Conservation (phyloP, 2,888 invertebrate genomes). For the Geotrupes spiniger region DNA sequence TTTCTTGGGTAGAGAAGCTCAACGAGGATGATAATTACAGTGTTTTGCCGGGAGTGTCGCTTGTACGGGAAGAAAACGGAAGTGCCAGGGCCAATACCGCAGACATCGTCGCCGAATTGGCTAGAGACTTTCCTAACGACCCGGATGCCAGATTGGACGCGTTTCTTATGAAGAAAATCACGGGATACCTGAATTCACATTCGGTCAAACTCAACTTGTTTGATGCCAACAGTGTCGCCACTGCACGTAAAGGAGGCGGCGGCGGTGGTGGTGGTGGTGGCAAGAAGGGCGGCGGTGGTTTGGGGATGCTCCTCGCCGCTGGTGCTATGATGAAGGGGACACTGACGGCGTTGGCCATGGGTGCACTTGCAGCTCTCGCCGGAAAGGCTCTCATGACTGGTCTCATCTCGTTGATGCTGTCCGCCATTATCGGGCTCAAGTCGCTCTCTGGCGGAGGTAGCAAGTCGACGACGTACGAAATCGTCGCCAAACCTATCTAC, state of each 20-base stretch:
- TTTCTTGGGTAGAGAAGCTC: conserved; percentile 72
- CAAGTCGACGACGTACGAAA: conserved; percentile 76
- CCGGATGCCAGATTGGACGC: conserved; percentile 74
- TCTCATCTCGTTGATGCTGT: conserved; percentile 73
- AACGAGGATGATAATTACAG: conserved; percentile 67
- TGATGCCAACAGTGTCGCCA: conserved; percentile 56
- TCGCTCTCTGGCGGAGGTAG: conserved; percentile 65
- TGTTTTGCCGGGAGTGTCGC: conserved; percentile 70
- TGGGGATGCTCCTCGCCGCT: conserved; percentile 51
- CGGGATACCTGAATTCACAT: conserved; percentile 70
- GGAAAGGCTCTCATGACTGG: conserved; percentile 83
- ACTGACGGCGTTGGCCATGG: conserved; percentile 65
- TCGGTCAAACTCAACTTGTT: conserved; percentile 69
- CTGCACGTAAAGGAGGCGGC: conserved; percentile 53
- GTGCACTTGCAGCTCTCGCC: conserved; percentile 73
- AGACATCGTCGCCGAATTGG: conserved; percentile 72
- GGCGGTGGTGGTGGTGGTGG: conserved; percentile 39
- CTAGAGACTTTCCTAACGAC: conserved; percentile 72
- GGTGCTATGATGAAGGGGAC: conserved; percentile 67
- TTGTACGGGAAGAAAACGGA: conserved; percentile 66
- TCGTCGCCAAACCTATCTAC: conserved; percentile 78
- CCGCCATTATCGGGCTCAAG: conserved; percentile 74
- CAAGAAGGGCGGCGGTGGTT: conserved; percentile 57
- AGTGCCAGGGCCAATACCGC: conserved; percentile 56
- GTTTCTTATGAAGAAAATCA: conserved; percentile 68